phyloP scores from a whole-genome alignment of 2,797 vertebrate species.

The Notolepis coatsorum region DNA sequence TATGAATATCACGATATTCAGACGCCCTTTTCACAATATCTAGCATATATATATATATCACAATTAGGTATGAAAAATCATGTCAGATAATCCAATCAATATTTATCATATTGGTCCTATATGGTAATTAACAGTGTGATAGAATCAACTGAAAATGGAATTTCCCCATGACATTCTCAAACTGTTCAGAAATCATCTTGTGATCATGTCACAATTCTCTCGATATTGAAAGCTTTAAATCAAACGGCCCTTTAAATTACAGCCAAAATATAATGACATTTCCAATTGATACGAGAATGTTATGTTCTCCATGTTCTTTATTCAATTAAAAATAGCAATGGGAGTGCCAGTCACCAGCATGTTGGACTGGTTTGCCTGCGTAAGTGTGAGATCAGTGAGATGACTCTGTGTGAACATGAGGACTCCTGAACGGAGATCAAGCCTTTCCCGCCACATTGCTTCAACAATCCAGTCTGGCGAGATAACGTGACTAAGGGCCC shows the following conservation, averaged over 20 bases:
- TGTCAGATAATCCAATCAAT: no score
- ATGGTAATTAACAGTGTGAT: no score
- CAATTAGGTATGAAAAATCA: no score
- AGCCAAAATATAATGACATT: background rate
- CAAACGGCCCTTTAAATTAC: background rate
- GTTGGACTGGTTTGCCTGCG: slow-evolving; percentile 9
- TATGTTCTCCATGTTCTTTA: background rate
- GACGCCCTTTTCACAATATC: no score
- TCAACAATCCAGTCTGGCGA: slow-evolving; percentile 55
- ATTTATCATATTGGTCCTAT: no score
- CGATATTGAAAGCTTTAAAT: no score
- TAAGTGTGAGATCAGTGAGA: background rate
- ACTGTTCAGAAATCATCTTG: no score
- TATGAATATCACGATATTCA: no score
- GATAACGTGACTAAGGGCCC: slow-evolving; percentile 35
- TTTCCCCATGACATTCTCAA: no score
- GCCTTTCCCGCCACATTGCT: background rate
- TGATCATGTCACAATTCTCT: no score
- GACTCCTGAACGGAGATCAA: background rate
- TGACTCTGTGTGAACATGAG: background rate
- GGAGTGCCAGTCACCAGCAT: slow-evolving; percentile 32
- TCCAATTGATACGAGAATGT: background rate
- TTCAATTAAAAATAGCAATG: background rate
- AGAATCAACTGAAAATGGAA: no score
- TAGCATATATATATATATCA: no score